Base-by-base conservation (phyloP, 35 echinoderm and acorn worm species). In the Lytechinus variegatus region DNA sequence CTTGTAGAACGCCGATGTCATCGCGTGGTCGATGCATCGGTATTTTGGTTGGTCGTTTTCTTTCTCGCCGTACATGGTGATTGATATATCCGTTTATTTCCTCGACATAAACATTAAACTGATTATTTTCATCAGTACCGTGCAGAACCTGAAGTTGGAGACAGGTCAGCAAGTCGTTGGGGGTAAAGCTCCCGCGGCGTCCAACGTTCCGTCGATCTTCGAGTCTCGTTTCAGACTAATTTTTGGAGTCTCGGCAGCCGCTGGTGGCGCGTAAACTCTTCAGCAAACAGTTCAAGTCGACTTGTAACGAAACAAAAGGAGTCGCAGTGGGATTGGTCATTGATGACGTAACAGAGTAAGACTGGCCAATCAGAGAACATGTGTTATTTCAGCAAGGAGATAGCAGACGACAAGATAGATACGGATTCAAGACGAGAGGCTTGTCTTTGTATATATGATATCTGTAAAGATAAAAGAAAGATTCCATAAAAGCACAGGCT, bases 1-100 rank as follows among this genome's bases (percentile, higher is more conserved):
- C 4, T 94, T 96, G 87, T 95, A 96, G 89, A 98, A 99, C 8
- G 88, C 66, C 51, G 95, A 88, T 52, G 96, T 99, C 55, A 99
- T 95, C 5, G 55, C 61, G 27, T 95, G 94, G 58, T 99, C 96
- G n/a, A 99, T 92, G 66, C 96, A 99, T 11, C 54, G 92, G 54
- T 93, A 93, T 14, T 57, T 93, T 13, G 55, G 92, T 27, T 93
- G 2, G 13, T 57, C 92, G 12, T 27, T 5, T 2, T 5, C 54
- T 44, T 54, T 57, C 27, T 93, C 29, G 53, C 29, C 53, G n/a
- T 93, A 93, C 92, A 93, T 93, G 13, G 9, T 93, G 92, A 33
- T 10, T 13, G 88, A 90, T 79, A 79, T 24, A 79, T 79, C 66
- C 66, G 16, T 21, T 24, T 79, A n/a, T 19, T 79, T 79, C 66